These are phyloP conservation scores for Drosophila busckii DNA, from an alignment of 1,140 invertebrate genomes.

Conservation along the genomic window DNA sequence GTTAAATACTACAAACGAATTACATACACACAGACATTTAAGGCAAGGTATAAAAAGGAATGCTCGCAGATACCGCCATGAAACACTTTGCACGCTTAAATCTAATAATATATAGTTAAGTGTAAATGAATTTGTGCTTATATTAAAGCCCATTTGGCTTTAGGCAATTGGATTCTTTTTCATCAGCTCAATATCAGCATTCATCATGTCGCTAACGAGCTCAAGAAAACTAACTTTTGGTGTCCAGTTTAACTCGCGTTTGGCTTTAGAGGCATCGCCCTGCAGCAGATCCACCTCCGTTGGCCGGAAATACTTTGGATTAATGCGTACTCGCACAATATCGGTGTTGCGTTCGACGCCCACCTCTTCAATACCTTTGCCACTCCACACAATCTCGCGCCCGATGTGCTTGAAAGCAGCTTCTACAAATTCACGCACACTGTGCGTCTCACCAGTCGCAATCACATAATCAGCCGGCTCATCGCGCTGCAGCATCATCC, in stretches of 20 bases:
- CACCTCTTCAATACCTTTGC: conserved; percentile 90
- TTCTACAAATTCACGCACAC: conserved; percentile 98
- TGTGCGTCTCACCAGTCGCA: conserved; percentile 96
- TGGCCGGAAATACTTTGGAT: conserved; percentile 97
- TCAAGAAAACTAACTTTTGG: conserved; percentile 91
- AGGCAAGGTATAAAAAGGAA: conserved; percentile 47
- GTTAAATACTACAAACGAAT: conserved; percentile 34
- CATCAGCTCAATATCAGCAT: conserved; percentile 96
- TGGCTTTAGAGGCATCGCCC: conserved; percentile 95
- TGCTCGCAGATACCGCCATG: conserved; percentile 48
- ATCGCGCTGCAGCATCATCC: conserved; percentile 98
- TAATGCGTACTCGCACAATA: conserved; percentile 92
- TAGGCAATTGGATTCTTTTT: conserved; percentile 92
- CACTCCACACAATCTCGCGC: conserved; percentile 90
- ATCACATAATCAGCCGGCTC: conserved; percentile 98
- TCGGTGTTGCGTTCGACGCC: conserved; percentile 91
- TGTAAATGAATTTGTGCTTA: too few species aligned
- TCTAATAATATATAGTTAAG: too few species aligned
- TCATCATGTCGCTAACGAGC: conserved; percentile 97
- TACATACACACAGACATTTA: conserved; percentile 32
- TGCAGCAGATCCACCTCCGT: conserved; percentile 97
- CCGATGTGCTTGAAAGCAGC: conserved; percentile 91
- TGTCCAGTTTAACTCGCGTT: conserved; percentile 90
- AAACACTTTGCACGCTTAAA: too few species aligned
- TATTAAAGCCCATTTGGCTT: too few species aligned